Percentiles rank a stretch among this genome's conserved stretches.
phyloP scores from a whole-genome alignment of 2,888 invertebrate genomes.

The Stegana nigrithorax region DNA sequence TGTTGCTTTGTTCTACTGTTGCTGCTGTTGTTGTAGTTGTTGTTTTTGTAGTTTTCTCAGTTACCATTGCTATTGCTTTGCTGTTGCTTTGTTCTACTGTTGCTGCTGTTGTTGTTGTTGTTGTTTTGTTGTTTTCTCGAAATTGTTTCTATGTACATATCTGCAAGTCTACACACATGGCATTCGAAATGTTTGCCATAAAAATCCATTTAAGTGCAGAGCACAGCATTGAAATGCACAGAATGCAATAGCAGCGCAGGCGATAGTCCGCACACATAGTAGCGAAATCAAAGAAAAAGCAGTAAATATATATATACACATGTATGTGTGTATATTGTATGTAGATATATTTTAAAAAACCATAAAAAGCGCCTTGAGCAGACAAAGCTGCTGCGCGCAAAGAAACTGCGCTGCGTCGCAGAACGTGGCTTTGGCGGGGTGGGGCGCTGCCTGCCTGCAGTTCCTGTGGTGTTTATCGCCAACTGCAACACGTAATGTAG shows the following conservation, averaged over 20 bases:
- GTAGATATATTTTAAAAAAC: neutral
- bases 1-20: too few species aligned
- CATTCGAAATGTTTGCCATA: slow-evolving; percentile 7
- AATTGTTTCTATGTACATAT: neutral
- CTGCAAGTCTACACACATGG: neutral
- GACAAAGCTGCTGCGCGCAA: too few species aligned
- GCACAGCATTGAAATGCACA: neutral
- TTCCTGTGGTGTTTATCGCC: too few species aligned
- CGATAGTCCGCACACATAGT: neutral
- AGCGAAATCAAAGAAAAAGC: neutral
- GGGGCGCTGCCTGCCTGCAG: too few species aligned
- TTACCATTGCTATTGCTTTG: neutral
- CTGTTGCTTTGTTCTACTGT: neutral
- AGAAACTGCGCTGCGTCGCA: too few species aligned
- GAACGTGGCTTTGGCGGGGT: too few species aligned
- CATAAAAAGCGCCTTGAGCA: neutral
- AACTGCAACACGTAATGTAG: too few species aligned
- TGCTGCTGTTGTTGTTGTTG: neutral
- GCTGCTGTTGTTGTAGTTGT: neutral
- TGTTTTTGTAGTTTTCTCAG: neutral
- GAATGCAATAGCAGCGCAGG: neutral
- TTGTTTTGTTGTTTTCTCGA: too few species aligned
- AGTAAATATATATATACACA: neutral
- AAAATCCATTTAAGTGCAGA: slow-evolving; percentile 9
- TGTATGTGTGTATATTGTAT: neutral